These are phyloP conservation scores for Lepidonotus clava DNA, from an alignment of 2,888 invertebrate species.

Conservation along the genomic window DNA sequence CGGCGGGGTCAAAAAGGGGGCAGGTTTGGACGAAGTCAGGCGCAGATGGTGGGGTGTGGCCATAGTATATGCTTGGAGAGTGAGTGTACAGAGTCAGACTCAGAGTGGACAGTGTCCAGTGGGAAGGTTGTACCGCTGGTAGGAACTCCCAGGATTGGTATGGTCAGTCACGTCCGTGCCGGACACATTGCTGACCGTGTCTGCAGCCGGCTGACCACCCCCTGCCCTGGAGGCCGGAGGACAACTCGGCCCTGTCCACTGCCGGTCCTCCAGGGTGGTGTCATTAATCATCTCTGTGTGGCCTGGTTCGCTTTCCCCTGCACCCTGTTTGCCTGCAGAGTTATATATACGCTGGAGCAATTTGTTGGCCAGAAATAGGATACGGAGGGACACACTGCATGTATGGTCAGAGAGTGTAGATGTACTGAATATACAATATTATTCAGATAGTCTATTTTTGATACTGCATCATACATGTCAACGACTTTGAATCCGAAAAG, in stretches of 20 bases:
- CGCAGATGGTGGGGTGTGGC: neutral
- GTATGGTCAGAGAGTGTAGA: too few species aligned
- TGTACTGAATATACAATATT: too few species aligned
- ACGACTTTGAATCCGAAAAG: too few species aligned
- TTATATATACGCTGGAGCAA: too few species aligned
- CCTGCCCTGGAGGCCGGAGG: neutral
- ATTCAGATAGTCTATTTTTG: too few species aligned
- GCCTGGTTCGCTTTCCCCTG: too few species aligned
- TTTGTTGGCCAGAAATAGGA: too few species aligned
- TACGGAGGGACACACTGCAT: too few species aligned
- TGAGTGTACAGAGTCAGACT: neutral
- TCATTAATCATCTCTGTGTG: conserved; percentile 29
- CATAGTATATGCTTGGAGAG: too few species aligned
- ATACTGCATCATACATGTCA: too few species aligned
- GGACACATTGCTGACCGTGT: conserved; percentile 10
- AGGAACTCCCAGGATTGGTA: neutral
- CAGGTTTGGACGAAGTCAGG: neutral
- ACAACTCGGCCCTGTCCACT: conserved; percentile 27
- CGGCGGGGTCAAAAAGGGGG: neutral
- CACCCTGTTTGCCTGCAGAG: too few species aligned
- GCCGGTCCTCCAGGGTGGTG: conserved; percentile 9
- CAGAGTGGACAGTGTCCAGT: neutral
- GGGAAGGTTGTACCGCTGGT: neutral
- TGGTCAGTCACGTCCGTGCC: conserved; percentile 31
- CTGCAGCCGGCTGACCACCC: neutral